Evolutionary conservation across 1,140 invertebrate genomes (phyloP), one percentile per base, ranked within the genome.

Genomic region (Spodoptera frugiperda): DNA sequence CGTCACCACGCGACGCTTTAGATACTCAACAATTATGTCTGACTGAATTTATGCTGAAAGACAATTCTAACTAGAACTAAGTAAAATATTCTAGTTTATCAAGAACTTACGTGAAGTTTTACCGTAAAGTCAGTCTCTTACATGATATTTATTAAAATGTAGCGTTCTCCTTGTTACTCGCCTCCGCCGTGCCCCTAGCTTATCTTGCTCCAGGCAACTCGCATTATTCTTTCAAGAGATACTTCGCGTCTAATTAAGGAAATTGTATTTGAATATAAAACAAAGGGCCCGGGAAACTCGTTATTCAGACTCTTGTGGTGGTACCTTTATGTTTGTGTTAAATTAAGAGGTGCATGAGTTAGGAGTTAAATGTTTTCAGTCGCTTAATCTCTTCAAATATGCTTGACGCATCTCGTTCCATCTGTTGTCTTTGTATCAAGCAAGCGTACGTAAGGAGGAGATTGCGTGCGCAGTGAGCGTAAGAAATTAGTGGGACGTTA

Each of bases 191-290:
- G 55, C 59, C 49, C 72, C 59, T 61, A 73, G 55, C 71, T 65
- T 65, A 65, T 63, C 57, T 67, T 57, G 63, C 61, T 76, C 68
- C 33, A 48, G 78, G 63, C 79, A 75, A 76, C 76, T 81, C 61
- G 63, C 78, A 78, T 84, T 82, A 86, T 83, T 87, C 78, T 85
- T 86, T 82, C 76, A 76, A 53, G 77, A 72, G 78, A 85, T 83
- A 84, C 79, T 84, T 83, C 73, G 72, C 78, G 76, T 84, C 61
- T 84, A 85, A 88, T 88, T 86, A 85, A 83, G 81, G 53, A 84
- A 87, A 86, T 85, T 85, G 82, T 86, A 81, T 84, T 87, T 85
- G 71, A 84, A 85, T 84, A 82, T 83, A 76, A 84, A 86, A 80
- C 76, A 80, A 82, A 81, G 74, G 49, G 44, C 48, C 68, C 55